Percentiles rank a stretch among this genome's conserved stretches.
phyloP scores from a whole-genome alignment of 2,797 vertebrate species.

The Mus spretus region DNA sequence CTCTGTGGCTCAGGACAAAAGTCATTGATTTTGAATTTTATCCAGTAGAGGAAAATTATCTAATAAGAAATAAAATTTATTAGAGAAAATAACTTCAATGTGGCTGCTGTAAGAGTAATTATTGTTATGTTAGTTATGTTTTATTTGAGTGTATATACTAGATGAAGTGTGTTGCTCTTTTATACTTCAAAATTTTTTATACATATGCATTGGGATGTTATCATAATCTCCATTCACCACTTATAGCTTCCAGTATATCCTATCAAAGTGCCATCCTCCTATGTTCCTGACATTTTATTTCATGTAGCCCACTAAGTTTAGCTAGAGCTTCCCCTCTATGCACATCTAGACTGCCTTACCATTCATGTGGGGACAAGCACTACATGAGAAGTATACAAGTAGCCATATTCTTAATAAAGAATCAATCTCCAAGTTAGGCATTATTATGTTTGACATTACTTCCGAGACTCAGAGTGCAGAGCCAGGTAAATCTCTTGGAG shows the following conservation, averaged over 20 bases:
- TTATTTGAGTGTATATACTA: not conserved
- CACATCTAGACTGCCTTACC: not conserved
- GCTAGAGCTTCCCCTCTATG: not conserved
- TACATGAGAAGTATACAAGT: not conserved
- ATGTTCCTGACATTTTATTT: not conserved
- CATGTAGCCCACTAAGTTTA: not conserved
- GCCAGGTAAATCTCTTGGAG: not conserved
- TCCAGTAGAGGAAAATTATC: not conserved
- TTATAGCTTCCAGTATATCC: not conserved
- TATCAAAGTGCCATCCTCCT: not conserved
- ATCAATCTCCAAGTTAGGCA: no score
- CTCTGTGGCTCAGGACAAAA: not conserved
- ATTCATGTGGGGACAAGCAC: not conserved
- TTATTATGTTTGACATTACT: not conserved
- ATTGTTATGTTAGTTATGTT: not conserved
- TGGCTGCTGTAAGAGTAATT: not conserved
- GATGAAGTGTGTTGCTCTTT: not conserved
- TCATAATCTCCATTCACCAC: not conserved
- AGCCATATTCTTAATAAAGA: not conserved
- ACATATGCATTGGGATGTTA: not conserved
- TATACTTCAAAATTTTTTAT: not conserved
- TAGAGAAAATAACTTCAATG: not conserved
- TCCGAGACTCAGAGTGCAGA: not conserved
- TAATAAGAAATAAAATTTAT: not conserved
- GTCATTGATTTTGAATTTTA: not conserved